Evolutionary conservation across 2,113 vertebrate species (phyloP).

Genomic region (Hemichromis elongatus): DNA sequence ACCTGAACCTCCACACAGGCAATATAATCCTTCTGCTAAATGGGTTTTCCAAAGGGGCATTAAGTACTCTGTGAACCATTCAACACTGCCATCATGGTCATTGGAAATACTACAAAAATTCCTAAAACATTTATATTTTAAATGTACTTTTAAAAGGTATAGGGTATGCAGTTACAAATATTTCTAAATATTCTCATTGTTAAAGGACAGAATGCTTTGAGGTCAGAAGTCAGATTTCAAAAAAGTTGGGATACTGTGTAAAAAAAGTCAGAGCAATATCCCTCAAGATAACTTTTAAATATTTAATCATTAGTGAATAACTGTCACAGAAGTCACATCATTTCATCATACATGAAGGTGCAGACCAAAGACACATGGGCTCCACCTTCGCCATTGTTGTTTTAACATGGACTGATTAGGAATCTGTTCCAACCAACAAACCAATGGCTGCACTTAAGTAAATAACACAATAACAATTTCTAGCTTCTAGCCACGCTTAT

Average conservation of each 20-base stretch:
- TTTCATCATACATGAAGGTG: neutral
- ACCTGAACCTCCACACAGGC: neutral
- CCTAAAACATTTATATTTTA: neutral
- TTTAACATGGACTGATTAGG: neutral
- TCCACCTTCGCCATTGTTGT: neutral
- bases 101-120: neutral
- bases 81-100: neutral
- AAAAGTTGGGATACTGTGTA: neutral
- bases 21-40: neutral
- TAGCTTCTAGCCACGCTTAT: neutral
- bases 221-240: neutral
- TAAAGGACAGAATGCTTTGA: neutral
- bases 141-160: neutral
- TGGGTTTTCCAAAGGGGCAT: neutral
- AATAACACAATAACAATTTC: too few species aligned
- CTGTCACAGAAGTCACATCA: neutral
- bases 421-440: neutral
- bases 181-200: neutral
- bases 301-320: neutral
- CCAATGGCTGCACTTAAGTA: neutral
- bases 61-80: neutral
- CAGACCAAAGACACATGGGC: neutral
- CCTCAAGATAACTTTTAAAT: neutral
- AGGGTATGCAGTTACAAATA: neutral
- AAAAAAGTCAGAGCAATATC: neutral